Evolutionary conservation across 2,888 invertebrate species (phyloP).

Genomic region (Tyria jacobaeae): DNA sequence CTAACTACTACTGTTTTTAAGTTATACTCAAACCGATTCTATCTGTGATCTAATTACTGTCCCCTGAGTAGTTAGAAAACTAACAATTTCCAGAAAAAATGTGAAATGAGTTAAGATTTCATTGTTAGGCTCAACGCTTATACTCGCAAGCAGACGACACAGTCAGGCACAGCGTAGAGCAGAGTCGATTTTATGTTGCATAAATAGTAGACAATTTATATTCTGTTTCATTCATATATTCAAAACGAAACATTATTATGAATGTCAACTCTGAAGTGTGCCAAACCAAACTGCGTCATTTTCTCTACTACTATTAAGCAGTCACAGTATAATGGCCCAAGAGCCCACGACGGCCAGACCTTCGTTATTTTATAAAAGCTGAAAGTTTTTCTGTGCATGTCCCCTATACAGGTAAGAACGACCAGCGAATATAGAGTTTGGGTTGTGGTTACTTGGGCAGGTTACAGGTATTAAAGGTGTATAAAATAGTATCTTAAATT

Average conservation of each 20-base stretch:
- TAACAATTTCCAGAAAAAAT: constrained; percentile 15
- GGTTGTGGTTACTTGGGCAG: no score
- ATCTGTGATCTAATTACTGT: constrained; percentile 22
- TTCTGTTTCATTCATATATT: no score
- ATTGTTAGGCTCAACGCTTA: not conserved
- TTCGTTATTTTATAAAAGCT: no score
- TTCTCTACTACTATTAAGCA: not conserved
- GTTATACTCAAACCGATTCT: constrained; percentile 10
- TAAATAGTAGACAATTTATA: no score
- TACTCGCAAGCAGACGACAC: not conserved
- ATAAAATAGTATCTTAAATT: no score
- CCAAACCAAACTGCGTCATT: not conserved
- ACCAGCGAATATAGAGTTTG: no score
- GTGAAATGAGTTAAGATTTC: constrained; percentile 14
- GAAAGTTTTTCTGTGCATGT: no score
- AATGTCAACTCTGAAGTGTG: not conserved
- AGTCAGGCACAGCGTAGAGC: not conserved
- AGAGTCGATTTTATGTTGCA: no score
- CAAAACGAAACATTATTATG: no score
- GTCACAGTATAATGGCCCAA: not conserved
- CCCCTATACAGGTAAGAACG: no score
- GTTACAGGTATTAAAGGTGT: no score
- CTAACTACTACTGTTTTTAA: constrained; percentile 28
- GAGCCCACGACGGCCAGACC: no score
- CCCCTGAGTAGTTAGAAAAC: constrained; percentile 16